Conservation (phyloP, 2,888 invertebrate genomes). For the Papilio gigon region DNA sequence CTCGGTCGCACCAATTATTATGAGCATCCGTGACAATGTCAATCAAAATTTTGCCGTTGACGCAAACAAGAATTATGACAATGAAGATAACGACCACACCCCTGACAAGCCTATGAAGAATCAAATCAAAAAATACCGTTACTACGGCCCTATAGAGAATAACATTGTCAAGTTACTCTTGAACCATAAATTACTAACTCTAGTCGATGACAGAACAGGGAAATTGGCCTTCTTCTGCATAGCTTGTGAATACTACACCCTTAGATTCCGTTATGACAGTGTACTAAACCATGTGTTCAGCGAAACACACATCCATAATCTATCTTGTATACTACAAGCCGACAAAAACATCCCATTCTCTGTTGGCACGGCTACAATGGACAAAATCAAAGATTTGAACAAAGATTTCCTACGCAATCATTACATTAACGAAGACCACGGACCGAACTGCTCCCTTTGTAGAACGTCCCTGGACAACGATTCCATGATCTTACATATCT, state of each 20-base stretch:
- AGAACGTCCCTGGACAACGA: conserved; percentile 63
- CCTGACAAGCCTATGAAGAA: conserved; percentile 67
- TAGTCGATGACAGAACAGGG: conserved; percentile 75
- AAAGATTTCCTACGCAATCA: conserved; percentile 66
- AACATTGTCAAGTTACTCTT: conserved; percentile 65
- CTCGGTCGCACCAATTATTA: conserved; percentile 76
- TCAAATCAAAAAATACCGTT: conserved; percentile 72
- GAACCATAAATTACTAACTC: conserved; percentile 69
- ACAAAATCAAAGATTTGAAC: conserved; percentile 71
- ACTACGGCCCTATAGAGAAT: conserved; percentile 75
- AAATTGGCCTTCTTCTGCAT: conserved; percentile 78
- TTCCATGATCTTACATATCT: conserved; percentile 64
- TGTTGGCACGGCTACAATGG: conserved; percentile 59
- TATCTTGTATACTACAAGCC: conserved; percentile 69
- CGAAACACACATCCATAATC: conserved; percentile 70
- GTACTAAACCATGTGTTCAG: conserved; percentile 77
- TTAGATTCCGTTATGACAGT: conserved; percentile 76
- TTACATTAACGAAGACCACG: conserved; percentile 57
- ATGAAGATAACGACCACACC: conserved; percentile 68
- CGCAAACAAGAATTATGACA: conserved; percentile 72
- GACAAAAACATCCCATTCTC: conserved; percentile 69
- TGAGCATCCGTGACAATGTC: conserved; percentile 79
- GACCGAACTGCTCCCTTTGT: conserved; percentile 64
- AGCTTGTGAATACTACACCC: conserved; percentile 76
- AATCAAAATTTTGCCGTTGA: conserved; percentile 75